Evolutionary conservation across 64 coral and sea anemone genomes (phyloP).

Genomic region (Acropora yongei): DNA sequence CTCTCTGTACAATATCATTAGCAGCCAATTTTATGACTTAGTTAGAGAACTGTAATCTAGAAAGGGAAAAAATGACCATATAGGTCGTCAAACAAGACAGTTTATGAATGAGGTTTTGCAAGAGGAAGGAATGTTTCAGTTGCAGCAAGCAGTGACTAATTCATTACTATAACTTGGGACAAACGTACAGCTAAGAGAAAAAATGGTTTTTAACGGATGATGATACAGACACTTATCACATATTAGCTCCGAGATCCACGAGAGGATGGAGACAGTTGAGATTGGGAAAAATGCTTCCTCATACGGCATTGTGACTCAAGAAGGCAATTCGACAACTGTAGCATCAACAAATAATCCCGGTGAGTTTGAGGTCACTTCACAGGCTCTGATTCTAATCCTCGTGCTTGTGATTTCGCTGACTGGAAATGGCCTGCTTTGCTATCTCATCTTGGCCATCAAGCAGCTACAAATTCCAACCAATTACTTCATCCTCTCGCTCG

Average conservation of each 20-base stretch:
- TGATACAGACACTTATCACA: background rate
- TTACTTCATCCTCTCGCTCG: constrained; percentile 89
- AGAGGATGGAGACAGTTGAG: background rate
- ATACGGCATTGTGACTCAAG: background rate
- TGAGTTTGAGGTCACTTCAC: constrained; percentile 22
- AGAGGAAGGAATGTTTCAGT: background rate
- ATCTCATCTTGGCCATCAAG: constrained; percentile 75
- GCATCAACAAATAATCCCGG: background rate
- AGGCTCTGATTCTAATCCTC: constrained; percentile 52
- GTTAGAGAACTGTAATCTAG: background rate
- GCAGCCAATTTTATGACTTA: no score
- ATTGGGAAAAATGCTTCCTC: background rate
- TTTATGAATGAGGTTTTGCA: background rate
- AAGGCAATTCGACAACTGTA: background rate
- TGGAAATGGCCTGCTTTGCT: constrained; percentile 85
- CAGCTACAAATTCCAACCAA: constrained; percentile 88
- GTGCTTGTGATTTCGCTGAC: constrained; percentile 64
- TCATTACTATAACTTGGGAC: background rate
- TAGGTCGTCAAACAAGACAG: background rate
- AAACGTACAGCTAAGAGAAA: background rate
- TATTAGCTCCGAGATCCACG: background rate
- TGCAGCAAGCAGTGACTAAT: background rate
- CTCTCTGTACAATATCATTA: background rate
- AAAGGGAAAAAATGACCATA: background rate
- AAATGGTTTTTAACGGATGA: background rate